A percentile compares a stretch with the other conserved stretches of the same genome.
These are phyloP conservation scores for Cryptophagus acutangulus DNA, from an alignment of 2,888 invertebrate species.

Conservation along the genomic window DNA sequence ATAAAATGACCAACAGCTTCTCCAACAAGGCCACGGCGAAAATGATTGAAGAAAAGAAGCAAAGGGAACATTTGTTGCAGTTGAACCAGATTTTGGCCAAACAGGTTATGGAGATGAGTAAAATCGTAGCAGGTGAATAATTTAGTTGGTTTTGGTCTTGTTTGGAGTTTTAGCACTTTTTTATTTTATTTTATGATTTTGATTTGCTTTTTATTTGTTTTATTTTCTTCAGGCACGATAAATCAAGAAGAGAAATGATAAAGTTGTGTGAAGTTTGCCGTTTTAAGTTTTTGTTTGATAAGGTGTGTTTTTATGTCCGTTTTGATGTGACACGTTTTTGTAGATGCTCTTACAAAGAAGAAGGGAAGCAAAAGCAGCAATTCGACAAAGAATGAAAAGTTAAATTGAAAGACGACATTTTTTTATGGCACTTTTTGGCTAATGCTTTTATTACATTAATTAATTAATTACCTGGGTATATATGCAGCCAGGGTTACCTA, in stretches of 20 bases:
- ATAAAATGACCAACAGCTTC: conserved; percentile 40
- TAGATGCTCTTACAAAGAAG: too few relatives aligned
- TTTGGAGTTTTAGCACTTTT: conserved; percentile 18
- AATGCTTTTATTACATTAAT: too few relatives aligned
- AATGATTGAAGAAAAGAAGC: conserved; percentile 74
- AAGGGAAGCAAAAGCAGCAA: too few relatives aligned
- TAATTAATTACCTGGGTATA: too few relatives aligned
- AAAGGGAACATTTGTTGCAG: conserved; percentile 83
- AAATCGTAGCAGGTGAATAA: conserved; percentile 86
- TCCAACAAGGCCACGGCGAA: conserved; percentile 41
- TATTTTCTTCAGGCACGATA: conserved; percentile 45
- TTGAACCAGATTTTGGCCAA: conserved; percentile 88
- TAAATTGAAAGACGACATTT: too few relatives aligned
- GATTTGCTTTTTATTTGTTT: conserved; percentile 28
- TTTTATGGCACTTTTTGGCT: too few relatives aligned
- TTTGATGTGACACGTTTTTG: too few relatives aligned
- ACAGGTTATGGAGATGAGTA: conserved; percentile 92
- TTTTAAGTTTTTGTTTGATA: conserved; percentile 20
- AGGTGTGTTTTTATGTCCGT: conserved; percentile 48
- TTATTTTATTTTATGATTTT: conserved; percentile 19
- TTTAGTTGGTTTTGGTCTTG: conserved; percentile 11
- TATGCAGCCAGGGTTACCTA: too few relatives aligned
- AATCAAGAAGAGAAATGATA: conserved; percentile 40
- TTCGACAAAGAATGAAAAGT: too few relatives aligned
- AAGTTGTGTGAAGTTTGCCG: conserved; percentile 32